Evolutionary conservation across 2,113 vertebrate genomes (phyloP).

Genomic region (Pagrus major): DNA sequence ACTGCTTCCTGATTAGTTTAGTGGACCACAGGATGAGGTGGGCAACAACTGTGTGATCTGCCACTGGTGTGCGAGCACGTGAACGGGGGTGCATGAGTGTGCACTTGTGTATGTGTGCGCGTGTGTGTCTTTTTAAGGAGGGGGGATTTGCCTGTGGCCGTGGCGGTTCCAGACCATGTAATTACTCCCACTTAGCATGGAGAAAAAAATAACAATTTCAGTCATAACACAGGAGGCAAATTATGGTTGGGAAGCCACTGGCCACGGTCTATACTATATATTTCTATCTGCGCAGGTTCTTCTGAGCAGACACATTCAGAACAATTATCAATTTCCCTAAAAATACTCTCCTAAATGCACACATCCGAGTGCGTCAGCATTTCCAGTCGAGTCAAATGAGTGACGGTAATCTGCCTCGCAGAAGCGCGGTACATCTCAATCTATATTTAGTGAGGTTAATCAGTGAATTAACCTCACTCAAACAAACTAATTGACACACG

Average conservation of each 20-base stretch:
- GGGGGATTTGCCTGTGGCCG: constrained; percentile 71
- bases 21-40: constrained; percentile 65
- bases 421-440: neutral
- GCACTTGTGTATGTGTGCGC: constrained; percentile 9
- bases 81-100: constrained; percentile 6
- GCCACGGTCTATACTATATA: constrained; percentile 36
- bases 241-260: constrained; percentile 64
- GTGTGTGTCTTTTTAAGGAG: constrained; percentile 62
- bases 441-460: constrained; percentile 31
- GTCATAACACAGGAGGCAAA: constrained; percentile 72
- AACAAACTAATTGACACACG: constrained; percentile 34
- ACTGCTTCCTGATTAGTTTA: constrained; percentile 81
- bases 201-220: constrained; percentile 76
- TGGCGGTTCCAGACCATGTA: constrained; percentile 78
- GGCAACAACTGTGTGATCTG: constrained; percentile 50
- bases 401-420: constrained; percentile 19
- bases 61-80: constrained; percentile 45
- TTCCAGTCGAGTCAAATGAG: constrained; percentile 24
- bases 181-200: constrained; percentile 80
- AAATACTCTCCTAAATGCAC: constrained; percentile 24
- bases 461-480: constrained; percentile 31
- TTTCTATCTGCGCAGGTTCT: constrained; percentile 65
- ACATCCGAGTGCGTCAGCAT: constrained; percentile 56
- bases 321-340: constrained; percentile 53
- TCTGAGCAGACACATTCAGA: constrained; percentile 40